Evolutionary conservation across 2,797 vertebrate genomes (phyloP).

Genomic region (Cynodonichthys magdalenae): DNA sequence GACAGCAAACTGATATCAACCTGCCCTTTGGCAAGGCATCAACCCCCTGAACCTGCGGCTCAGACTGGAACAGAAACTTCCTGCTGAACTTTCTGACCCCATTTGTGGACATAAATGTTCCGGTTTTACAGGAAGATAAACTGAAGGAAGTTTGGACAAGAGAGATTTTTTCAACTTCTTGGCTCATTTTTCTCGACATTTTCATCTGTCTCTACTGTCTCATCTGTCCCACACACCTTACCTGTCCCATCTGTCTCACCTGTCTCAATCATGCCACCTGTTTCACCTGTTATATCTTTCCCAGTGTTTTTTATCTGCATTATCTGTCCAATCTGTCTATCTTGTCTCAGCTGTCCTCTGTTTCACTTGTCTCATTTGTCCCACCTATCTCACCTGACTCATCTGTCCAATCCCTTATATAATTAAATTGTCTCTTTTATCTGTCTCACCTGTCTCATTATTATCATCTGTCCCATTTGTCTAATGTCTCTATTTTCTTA

Average conservation of each 20-base stretch:
- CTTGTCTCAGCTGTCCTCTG: no score
- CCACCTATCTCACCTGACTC: no score
- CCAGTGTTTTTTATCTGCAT: no score
- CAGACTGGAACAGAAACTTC: conserved; percentile 25
- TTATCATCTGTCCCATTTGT: no score
- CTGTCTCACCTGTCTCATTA: no score
- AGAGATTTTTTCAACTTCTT: conserved; percentile 57
- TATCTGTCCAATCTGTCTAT: no score
- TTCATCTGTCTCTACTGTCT: conserved; percentile 26
- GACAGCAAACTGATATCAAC: conserved; percentile 5
- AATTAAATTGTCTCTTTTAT: no score
- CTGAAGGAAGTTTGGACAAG: conserved; percentile 54
- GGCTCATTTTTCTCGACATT: conserved; percentile 17
- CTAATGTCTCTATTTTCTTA: no score
- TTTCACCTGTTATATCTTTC: no score
- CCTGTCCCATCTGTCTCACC: conserved; percentile 24
- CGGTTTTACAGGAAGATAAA: conserved; percentile 59
- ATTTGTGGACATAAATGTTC: conserved; percentile 55
- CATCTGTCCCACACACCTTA: not conserved
- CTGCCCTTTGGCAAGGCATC: conserved; percentile 64
- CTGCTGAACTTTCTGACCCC: conserved; percentile 50
- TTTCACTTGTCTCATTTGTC: no score
- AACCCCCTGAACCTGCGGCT: conserved; percentile 55
- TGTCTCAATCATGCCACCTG: no score
- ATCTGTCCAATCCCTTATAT: no score